Base-by-base conservation (phyloP, 2,888 invertebrate species). In the Eilema sororculum region DNA sequence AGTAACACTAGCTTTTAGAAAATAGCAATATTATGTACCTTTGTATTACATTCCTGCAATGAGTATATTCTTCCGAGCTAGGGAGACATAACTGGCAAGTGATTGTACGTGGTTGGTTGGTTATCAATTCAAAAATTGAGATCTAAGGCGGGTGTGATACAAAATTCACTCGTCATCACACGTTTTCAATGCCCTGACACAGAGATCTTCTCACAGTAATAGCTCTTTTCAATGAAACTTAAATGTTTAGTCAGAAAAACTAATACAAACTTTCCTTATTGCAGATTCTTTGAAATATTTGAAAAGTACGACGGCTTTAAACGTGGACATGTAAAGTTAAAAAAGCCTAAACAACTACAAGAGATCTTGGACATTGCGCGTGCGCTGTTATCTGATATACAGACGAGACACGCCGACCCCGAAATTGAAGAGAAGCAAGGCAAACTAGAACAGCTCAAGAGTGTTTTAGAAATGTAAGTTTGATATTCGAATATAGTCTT, bases 321-420 rank as follows among this genome's bases (percentile, higher is more conserved):
- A 87, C 98, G 98, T 75, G 99, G 99, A 0, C 99, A 99, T 88
- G 98, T 99, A 0, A 99, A 99, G 92, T 95, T 99, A 84, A 99
- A 99, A 93, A 97, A 98, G 71, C 99, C 99, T 0, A 99, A 99
- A 87, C 99, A 99, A 88, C 95, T 99, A 77, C 99, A 99, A 89
- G 99, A 99, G 95, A 99, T 99, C 79, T 94, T 99, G 82, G 99
- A 99, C 90, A 99, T 99, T 74, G 98, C 99, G 2, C 96, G 99
- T 65, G 98, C 97, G 73, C 93, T 99, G 69, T 94, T 99, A 28
- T 96, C 97, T 0, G 99, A 99, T 92, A 98, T 98, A 78, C 98
- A 98, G 90, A 98, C 98, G 70, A 96, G 98, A 68, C 97, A 97
- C 74, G 98, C 98, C 9, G 98, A 98, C 87, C 97, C 98, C 0